phyloP scores from a whole-genome alignment of 2,888 invertebrate genomes.

The Caenorhabditis macrosperma region DNA sequence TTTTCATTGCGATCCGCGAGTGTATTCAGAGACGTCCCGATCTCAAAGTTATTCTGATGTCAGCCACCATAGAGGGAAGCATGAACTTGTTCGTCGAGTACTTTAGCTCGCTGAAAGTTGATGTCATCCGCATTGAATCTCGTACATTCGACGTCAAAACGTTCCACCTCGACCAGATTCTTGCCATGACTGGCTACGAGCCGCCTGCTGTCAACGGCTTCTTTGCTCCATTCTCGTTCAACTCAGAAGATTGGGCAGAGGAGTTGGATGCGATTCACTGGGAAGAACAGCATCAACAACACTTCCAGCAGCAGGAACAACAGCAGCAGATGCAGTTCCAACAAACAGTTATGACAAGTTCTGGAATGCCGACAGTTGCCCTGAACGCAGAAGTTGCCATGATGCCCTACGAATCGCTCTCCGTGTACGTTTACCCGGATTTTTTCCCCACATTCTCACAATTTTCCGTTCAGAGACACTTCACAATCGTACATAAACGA shows the following conservation, averaged over 20 bases:
- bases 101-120: slow-evolving; percentile 85
- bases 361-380: too few relatives aligned
- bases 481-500: not conserved
- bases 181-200: slow-evolving; percentile 74
- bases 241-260: slow-evolving; percentile 10
- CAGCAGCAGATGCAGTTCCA: not conserved
- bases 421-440: too few relatives aligned
- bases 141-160: slow-evolving; percentile 72
- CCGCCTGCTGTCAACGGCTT: slow-evolving; percentile 46
- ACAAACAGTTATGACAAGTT: too few relatives aligned
- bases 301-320: not conserved
- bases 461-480: not conserved
- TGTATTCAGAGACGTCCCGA: slow-evolving; percentile 70
- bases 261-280: slow-evolving; percentile 8
- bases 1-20: slow-evolving; percentile 87
- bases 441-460: too few relatives aligned
- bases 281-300: slow-evolving; percentile 9
- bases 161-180: slow-evolving; percentile 73
- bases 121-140: slow-evolving; percentile 84
- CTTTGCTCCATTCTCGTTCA: slow-evolving; percentile 35
- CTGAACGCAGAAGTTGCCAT: too few relatives aligned
- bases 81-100: slow-evolving; percentile 88
- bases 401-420: too few relatives aligned
- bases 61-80: slow-evolving; percentile 89
- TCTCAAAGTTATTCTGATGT: slow-evolving; percentile 87